A percentile compares a stretch with the other conserved stretches of the same genome.
phyloP scores from a whole-genome alignment of 1,140 invertebrate genomes.

The Ylistrum balloti region DNA sequence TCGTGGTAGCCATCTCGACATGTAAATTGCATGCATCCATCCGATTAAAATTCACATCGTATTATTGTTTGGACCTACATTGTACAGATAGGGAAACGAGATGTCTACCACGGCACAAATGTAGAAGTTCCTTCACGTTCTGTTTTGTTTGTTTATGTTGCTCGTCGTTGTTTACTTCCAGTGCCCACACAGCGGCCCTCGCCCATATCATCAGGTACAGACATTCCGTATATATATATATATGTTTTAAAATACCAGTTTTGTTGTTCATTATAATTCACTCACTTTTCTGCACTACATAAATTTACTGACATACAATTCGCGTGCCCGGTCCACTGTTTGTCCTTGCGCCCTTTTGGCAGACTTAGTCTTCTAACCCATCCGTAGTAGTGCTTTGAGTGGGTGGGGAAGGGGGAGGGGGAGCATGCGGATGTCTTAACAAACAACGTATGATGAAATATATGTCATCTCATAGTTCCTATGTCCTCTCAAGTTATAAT shows the following conservation, averaged over 20 bases:
- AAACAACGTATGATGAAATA: not conserved
- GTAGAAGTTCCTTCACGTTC: not conserved
- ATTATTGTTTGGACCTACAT: not conserved
- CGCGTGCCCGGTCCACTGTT: not conserved
- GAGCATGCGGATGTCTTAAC: not conserved
- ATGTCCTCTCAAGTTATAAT: not conserved
- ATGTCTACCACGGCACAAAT: not conserved
- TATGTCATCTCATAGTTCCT: not conserved
- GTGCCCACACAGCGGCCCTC: not conserved
- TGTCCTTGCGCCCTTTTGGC: not conserved
- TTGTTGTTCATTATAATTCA: not conserved
- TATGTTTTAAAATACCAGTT: not conserved
- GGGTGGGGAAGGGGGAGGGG: too few relatives aligned
- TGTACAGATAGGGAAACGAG: not conserved
- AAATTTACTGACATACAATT: not conserved
- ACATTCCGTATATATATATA: not conserved
- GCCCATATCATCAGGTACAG: not conserved
- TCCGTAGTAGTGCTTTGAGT: not conserved
- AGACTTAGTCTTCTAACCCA: not conserved
- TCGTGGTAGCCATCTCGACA: conserved; percentile 3
- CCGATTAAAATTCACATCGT: conserved; percentile 4
- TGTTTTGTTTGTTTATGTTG: conserved; percentile 20
- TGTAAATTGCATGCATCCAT: not conserved
- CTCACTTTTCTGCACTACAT: not conserved
- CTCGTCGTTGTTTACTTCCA: not conserved